Base-by-base conservation (phyloP, 2,113 vertebrate species). In the Probosciger aterrimus region DNA sequence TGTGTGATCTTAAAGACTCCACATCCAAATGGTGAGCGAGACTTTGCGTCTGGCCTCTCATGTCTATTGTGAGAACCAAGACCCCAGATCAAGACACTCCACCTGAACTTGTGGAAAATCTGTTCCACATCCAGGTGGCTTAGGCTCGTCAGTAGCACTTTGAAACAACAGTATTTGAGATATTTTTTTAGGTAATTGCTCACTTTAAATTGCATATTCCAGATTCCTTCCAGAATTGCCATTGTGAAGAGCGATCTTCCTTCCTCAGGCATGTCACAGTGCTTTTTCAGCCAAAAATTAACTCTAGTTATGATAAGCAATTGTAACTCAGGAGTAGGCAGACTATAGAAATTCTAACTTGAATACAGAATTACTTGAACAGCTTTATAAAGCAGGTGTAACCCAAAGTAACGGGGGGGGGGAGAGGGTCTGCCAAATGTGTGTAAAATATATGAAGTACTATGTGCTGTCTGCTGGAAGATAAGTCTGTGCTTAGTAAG, bases 241-340 rank as follows among this genome's bases (percentile, higher is more conserved):
- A 47, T 46, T 89, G 43, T 71, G 84, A 75, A 81, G 77, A 93
- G 14, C 69, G 83, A 9, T 82, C 6, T 95, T 90, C 60, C 44
- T 95, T 94, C 84, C 33, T 50, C n/a, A 62, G 74, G 63, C 70
- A 76, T 2, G 9, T 69, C 53, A 30, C 46, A 43, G 52, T 77
- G 64, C 37, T 71, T 93, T 95, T 95, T 74, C 75, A 86, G 71
- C 41, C 78, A 90, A 94, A 89, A 91, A 49, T 69, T 71, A 41
- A 91, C 69, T 92, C 69, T 92, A 69, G 50, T 82, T 52, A 31
- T 75, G 47, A 44, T 78, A 86, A 81, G 73, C 69, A 52, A 82
- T 82, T 18, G 4, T 65, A 95, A 92, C 64, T 90, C 80, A 90
- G 79, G 68, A 84, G 47, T 18, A 82, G 57, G 47, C 65, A 92